Conservation (phyloP, 2,113 vertebrate genomes). For the Muntiacus muntjak region DNA sequence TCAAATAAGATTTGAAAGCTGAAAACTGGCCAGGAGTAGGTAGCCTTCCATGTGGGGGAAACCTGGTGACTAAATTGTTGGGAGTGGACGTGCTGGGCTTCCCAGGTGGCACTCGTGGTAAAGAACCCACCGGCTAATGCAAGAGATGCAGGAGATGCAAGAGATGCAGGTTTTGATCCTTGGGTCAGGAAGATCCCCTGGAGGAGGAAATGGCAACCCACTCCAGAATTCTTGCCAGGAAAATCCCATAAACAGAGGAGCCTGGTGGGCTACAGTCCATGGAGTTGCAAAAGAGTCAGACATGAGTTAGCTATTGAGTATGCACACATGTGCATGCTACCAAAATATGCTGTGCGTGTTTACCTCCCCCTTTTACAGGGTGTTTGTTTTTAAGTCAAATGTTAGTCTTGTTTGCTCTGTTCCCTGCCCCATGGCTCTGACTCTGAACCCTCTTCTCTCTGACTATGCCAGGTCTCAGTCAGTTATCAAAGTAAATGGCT, state of each 20-base stretch:
- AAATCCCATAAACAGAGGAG: not conserved
- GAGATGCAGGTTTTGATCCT: not conserved
- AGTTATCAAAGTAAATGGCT: not conserved
- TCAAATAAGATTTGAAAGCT: not conserved
- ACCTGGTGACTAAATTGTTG: not conserved
- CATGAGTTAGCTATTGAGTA: not conserved
- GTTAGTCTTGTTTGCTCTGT: constrained; percentile 11
- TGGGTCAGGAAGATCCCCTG: not conserved
- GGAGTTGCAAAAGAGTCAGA: not conserved
- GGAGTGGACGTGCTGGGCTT: not conserved
- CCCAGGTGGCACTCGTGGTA: not conserved
- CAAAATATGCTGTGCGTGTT: not conserved
- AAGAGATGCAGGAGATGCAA: not conserved
- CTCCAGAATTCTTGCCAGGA: not conserved
- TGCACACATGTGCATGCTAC: not conserved
- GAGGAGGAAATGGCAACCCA: not conserved
- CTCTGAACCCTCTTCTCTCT: not conserved
- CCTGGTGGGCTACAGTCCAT: not conserved
- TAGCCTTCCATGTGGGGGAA: not conserved
- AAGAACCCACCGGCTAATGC: not conserved
- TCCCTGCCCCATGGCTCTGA: not conserved
- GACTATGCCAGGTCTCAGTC: not conserved
- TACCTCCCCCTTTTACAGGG: not conserved
- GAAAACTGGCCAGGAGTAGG: not conserved
- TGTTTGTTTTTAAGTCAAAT: not conserved